Base-by-base conservation (phyloP, 2,797 vertebrate species). In the Chromis chromis region DNA sequence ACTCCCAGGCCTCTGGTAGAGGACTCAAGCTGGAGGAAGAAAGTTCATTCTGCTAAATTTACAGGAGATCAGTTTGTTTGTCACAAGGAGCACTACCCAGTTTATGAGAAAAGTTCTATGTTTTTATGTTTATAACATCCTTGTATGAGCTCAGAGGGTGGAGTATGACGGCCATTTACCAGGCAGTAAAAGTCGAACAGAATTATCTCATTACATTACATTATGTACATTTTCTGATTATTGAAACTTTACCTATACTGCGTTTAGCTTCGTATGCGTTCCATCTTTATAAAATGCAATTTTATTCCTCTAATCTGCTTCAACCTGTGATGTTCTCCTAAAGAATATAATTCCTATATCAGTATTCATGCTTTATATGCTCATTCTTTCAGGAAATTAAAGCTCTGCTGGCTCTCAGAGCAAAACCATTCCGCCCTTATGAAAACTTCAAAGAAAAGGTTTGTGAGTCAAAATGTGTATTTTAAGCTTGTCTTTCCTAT, bases 391-490 rank as follows among this genome's bases (percentile, higher is more conserved):
- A 99, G 98, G 98, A 99, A 93, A 96, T 99, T 81, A 94, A 93
- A 11, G 92, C 97, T 69, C 85, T 99, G 78, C 92, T 99, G 25
- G 95, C 95, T 0, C 94, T 99, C 88, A 95, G 90, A 82, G 95
- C 94, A 44, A 96, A 95, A 82, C 87, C 89, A 0, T 96, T 98
- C 81, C 89, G 73, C 16, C 85, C 91, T 4, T 78, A 82, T 83
- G 94, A 92, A 81, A 93, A 95, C 88, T 94, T 96, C 80, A 91
- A 68, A 68, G 95, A 95, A 92, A 96, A 96, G 92, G 98, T 99
- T 76, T 73, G 71, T 4, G 56, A 5, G 3, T 52, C 3, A 53
- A 24, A 36, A 27, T 13, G 31, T 3, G 1, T 21, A 7, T 49
- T 56, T 22, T 3, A 3, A 11, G 13, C 3, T 40, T 44, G 4